phyloP scores from a whole-genome alignment of 2,888 invertebrate species.

The Schrankia costaestrigalis region DNA sequence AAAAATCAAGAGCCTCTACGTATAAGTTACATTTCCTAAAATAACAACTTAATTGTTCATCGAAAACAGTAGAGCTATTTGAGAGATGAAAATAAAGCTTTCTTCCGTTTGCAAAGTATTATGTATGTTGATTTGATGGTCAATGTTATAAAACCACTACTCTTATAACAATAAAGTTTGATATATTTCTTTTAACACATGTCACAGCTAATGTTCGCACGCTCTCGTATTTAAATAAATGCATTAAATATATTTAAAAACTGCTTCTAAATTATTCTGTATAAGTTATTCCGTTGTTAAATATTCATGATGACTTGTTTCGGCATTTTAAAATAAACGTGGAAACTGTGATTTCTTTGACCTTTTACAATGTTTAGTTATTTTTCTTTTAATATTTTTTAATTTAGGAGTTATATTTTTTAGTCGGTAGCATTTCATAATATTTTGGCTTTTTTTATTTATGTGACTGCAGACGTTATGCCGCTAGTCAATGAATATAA shows the following conservation, averaged over 20 bases:
- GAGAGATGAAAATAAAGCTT: too few species aligned
- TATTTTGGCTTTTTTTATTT: too few species aligned
- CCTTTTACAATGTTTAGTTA: conserved; percentile 10
- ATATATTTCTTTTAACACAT: neutral
- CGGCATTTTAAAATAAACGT: conserved; percentile 7
- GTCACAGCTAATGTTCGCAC: neutral
- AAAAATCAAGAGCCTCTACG: too few species aligned
- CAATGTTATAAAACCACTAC: too few species aligned
- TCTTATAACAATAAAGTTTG: too few species aligned
- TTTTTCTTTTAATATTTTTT: conserved; percentile 10
- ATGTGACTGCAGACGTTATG: too few species aligned
- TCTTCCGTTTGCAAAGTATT: too few species aligned
- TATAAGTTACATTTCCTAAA: too few species aligned
- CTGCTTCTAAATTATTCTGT: conserved; percentile 6
- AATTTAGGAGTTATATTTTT: neutral
- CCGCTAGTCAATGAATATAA: too few species aligned
- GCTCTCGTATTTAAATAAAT: neutral
- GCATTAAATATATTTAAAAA: conserved; percentile 1
- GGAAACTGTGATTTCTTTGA: conserved; percentile 12
- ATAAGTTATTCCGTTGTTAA: conserved; percentile 6
- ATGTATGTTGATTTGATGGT: too few species aligned
- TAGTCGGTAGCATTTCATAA: neutral
- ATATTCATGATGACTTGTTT: conserved; percentile 23
- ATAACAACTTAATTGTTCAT: too few species aligned
- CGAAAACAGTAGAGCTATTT: too few species aligned